Evolutionary conservation across 2,113 vertebrate genomes (phyloP), one percentile per base, ranked within the genome.

Genomic region (Lagenorhynchus albirostris): DNA sequence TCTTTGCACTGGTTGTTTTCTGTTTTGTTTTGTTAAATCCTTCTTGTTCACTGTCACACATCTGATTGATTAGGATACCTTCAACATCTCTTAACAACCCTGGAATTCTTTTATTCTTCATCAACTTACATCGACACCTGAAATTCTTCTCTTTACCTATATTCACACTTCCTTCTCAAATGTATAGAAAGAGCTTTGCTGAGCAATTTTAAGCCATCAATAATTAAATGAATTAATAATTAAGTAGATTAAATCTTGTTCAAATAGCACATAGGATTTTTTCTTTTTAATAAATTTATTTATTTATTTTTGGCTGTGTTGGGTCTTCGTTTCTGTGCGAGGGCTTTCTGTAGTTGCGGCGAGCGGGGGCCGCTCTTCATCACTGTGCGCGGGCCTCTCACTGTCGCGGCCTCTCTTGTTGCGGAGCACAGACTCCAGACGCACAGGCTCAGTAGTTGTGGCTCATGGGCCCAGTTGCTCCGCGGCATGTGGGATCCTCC

Each of bases 151-250:
- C 21, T 74, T 83, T 63, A 62, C 10, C 31, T 92, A 6, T 4
- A 31, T 31, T 31, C 58, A 33, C 1, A 2, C 53, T 85, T 84
- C 17, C 31, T 60, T 76, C 77, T 92, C 50, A 74, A 44, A 71
- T 65, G 41, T 85, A 82, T 41, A 50, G 58, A 86, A 94, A 92
- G 36, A 93, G 50, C 23, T 88, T 85, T 68, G 36, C 70, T 84
- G 55, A 84, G 74, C 26, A 89, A 60, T 95, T 95, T 81, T 91
- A 67, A 91, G 33, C 18, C 38, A 71, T 81, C 29, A 83, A 33
- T 84, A 95, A 94, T 89, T 93, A 87, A 97, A 33, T 81, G 25
- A 94, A 65, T 94, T 91, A 85, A 77, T 94, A 86, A 82, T 93
- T 83, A 92, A 96, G 44, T 74, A 81, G 76, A 68, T 58, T 62